Evolutionary conservation across 1,140 invertebrate genomes (phyloP).

Genomic region (Drosophila azteca): DNA sequence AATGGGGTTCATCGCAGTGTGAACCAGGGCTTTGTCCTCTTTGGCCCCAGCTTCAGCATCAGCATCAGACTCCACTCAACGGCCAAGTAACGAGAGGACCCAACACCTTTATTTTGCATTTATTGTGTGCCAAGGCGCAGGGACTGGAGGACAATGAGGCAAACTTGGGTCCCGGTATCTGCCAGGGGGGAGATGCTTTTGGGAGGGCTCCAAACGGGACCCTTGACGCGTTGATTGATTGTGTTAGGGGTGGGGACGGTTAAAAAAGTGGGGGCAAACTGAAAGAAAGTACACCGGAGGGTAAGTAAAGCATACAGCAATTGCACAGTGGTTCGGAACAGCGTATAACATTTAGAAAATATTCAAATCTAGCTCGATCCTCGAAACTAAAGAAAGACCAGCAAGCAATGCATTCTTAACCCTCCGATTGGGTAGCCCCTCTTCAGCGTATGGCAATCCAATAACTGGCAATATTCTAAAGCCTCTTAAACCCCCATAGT

Average conservation of each 20-base stretch:
- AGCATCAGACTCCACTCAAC: conserved; percentile 28
- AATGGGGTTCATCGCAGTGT: conserved; percentile 45
- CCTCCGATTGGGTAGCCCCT: too few species aligned
- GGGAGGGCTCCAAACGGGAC: conserved; percentile 17
- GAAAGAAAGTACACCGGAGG: conserved; percentile 5
- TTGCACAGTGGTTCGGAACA: conserved; percentile 41
- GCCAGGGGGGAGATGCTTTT: conserved; percentile 1
- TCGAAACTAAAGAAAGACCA: too few species aligned
- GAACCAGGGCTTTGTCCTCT: conserved; percentile 62
- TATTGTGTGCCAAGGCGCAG: conserved; percentile 40
- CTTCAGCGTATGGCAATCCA: not conserved
- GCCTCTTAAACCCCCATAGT: conserved; percentile 25
- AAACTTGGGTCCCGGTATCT: conserved; percentile 34
- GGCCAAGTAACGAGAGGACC: conserved; percentile 40
- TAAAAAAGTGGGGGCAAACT: not conserved
- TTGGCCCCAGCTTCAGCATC: conserved; percentile 8
- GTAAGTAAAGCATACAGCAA: conserved; percentile 24
- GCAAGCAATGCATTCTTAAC: too few species aligned
- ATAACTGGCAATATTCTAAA: conserved; percentile 18
- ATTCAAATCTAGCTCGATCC: not conserved
- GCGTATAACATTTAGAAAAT: conserved; percentile 4
- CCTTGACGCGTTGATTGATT: conserved; percentile 78
- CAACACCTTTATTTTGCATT: conserved; percentile 79
- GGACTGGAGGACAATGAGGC: conserved; percentile 54
- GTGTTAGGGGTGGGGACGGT: conserved; percentile 37